Percentiles rank a stretch among this genome's conserved stretches.
phyloP scores from a whole-genome alignment of 2,888 invertebrate genomes.

The Lasioglossum figueresi region DNA sequence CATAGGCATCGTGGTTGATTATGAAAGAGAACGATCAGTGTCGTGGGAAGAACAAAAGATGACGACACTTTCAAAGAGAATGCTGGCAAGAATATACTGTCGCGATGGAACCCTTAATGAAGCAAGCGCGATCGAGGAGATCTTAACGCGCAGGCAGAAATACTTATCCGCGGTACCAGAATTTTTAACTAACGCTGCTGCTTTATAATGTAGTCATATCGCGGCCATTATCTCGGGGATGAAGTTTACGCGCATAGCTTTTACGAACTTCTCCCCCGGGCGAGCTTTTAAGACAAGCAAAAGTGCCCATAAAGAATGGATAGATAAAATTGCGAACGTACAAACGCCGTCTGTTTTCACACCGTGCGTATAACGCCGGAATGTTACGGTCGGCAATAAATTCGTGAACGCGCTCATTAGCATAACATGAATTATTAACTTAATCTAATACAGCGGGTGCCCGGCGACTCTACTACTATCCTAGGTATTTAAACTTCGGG shows the following conservation, averaged over 20 bases:
- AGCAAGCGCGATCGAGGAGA: neutral
- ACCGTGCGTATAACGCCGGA: constrained; percentile 9
- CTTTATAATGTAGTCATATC: constrained; percentile 56
- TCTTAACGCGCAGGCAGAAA: neutral
- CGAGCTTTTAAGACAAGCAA: constrained; percentile 52
- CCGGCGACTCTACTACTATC: neutral
- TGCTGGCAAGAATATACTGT: neutral
- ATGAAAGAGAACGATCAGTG: neutral
- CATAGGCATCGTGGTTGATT: no score
- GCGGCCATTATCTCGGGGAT: constrained; percentile 43
- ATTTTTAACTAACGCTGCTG: constrained; percentile 47
- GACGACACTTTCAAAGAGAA: neutral
- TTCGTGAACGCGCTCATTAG: constrained; percentile 5
- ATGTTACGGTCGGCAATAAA: constrained; percentile 17
- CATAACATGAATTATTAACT: constrained; percentile 11
- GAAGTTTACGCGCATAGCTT: constrained; percentile 48
- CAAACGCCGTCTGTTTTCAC: constrained; percentile 17
- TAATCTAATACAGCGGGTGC: neutral
- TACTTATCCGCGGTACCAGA: constrained; percentile 30
- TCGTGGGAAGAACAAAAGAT: neutral
- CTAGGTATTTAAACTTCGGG: neutral
- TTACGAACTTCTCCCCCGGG: constrained; percentile 46
- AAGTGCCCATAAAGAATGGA: constrained; percentile 57
- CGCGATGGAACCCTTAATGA: neutral
- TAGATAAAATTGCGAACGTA: constrained; percentile 54